Base-by-base conservation (phyloP, 2,888 invertebrate species). In the Chromoteleia sp. region DNA sequence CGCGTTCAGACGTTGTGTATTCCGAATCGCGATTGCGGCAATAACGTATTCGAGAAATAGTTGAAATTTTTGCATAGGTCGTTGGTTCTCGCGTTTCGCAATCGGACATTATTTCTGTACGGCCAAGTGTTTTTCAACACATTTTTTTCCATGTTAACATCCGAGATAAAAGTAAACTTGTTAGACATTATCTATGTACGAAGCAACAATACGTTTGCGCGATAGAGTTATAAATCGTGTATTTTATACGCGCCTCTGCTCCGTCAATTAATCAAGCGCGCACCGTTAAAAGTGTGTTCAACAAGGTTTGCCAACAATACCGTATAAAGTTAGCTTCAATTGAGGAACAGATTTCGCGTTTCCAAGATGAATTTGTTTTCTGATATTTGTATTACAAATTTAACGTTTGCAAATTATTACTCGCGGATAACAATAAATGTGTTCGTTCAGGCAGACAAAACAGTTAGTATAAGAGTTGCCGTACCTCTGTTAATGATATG, bases 131-230 rank as follows among this genome's bases (percentile, higher is more conserved):
- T n/a, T n/a, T n/a, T n/a, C n/a, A n/a, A n/a, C n/a, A n/a, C n/a
- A 36, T 67, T 30, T 52, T 52, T 65, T 65, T 39, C 2, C 21
- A n/a, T 52, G 52, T 65, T 65, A 65, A 52, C 63, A 48, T 8
- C 30, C n/a, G 33, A 45, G 33, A 61, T 61, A 61, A 61, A 61
- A 63, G 43, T 50, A 25, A 39, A 19, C 41, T 39, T 36, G 29
- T 50, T 36, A 63, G 43, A 43, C 43, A 39, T 12, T 15, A 17
- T 43, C 21, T 30, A 36, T 36, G 59, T 29, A 15, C 1, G 12
- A 3, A 14, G 4, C 43, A 59, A 59, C 43, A 59, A 41, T 59
- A 43, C 43, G 6, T 41, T 41, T n/a, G 41, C 8, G 33, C 41
- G 15, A 58, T 58, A 41, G 25, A 21, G 58, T 41, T 58, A 58